Base-by-base conservation (phyloP, 2,113 vertebrate species). In the Arvicanthis niloticus region DNA sequence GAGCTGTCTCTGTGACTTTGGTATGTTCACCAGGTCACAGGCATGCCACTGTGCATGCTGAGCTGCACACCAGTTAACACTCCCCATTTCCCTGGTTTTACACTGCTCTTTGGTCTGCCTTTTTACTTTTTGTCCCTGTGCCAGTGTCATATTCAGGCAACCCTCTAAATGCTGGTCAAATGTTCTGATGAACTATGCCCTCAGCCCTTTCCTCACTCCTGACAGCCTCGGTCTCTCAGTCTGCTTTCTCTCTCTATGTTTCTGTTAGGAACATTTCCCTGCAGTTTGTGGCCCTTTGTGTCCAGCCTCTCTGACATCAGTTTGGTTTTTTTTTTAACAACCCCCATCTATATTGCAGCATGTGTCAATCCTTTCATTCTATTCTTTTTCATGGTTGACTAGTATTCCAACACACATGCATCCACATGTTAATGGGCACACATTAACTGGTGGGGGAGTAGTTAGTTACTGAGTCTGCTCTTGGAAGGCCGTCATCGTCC, bases 61-160 rank as follows among this genome's bases (percentile, higher is more conserved):
- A 37, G 15, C 8, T 3, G 0, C 5, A 4, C 12, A 10, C 1
- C 62, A 0, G 1, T 26, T 19, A 34, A 3, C 37, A 65, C 24
- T 16, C 73, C 73, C 24, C 1, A 0, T 60, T 65, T 4, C n/a
- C 12, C 81, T 62, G 26, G 17, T 17, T 24, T 19, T 19, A 42
- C 5, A 45, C 13, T 3, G 13, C 34, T 24, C 80, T 56, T 40
- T 21, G 0, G 1, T 22, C 68, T 58, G 31, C 60, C 9, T 12
- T 45, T 22, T 37, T 51, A 5, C 31, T 77, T 77, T 48, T 31
- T 77, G 24, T 26, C 13, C 76, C 17, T 34, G 13, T 78, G 48
- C 15, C 5, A 15, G 78, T 12, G 78, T 80, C 17, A 51, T 6
- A 37, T n/a, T 56, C 53, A 19, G 53, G 31, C 31, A 17, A 34